A percentile compares a stretch with the other conserved stretches of the same genome.
Conservation (phyloP, 2,888 invertebrate species). For the Chloromyia formosa region DNA sequence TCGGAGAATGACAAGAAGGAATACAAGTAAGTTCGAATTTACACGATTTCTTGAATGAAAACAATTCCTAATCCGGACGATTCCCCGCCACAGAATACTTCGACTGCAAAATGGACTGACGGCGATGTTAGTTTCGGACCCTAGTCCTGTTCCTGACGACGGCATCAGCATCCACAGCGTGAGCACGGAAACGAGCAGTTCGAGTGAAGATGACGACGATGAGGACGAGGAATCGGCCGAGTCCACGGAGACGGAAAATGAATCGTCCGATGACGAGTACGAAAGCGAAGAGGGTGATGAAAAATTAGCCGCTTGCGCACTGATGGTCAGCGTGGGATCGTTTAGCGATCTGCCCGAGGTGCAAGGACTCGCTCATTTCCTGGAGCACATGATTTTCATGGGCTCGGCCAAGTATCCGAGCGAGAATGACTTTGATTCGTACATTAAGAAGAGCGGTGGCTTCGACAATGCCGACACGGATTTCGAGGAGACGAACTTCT, state of each 20-base stretch:
- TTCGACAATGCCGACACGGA: constrained; percentile 89
- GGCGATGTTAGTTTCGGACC: constrained; percentile 77
- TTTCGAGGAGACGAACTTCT: constrained; percentile 85
- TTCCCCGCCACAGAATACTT: constrained; percentile 66
- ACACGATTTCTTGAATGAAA: not conserved
- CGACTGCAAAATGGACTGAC: constrained; percentile 75
- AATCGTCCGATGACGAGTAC: constrained; percentile 21
- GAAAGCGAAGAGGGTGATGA: constrained; percentile 55
- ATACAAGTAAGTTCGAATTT: constrained; percentile 70
- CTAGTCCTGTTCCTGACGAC: constrained; percentile 59
- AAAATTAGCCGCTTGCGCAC: constrained; percentile 75
- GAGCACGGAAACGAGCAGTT: not conserved
- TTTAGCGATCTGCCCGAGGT: constrained; percentile 81
- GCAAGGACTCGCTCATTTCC: constrained; percentile 84
- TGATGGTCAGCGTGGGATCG: constrained; percentile 79
- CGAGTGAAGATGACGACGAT: too few species aligned
- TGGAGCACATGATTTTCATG: constrained; percentile 95
- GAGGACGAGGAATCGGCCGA: constrained; percentile 53
- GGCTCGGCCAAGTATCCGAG: constrained; percentile 88
- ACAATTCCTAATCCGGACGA: not conserved
- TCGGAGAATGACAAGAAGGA: constrained; percentile 80
- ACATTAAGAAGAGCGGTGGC: constrained; percentile 84
- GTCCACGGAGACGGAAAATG: constrained; percentile 23
- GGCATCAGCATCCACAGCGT: not conserved
- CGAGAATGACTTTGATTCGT: constrained; percentile 86